A percentile compares a stretch with the other conserved stretches of the same genome.
phyloP scores from a whole-genome alignment of 2,797 vertebrate species.

The Trichosurus vulpecula region DNA sequence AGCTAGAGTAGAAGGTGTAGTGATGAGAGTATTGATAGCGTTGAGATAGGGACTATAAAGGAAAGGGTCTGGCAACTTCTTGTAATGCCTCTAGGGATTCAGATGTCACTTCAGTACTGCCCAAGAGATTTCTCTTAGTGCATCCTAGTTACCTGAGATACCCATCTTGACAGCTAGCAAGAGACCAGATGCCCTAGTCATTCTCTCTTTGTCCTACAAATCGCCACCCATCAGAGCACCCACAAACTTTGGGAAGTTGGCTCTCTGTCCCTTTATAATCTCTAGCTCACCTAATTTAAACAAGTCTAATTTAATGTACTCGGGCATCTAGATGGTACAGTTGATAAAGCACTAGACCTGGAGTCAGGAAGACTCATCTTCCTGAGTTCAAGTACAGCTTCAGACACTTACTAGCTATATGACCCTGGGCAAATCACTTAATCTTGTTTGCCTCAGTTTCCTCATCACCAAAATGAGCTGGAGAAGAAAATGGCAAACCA shows the following conservation, averaged over 20 bases:
- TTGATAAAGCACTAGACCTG: neutral
- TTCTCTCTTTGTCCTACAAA: neutral
- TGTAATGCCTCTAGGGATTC: neutral
- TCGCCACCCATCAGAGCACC: neutral
- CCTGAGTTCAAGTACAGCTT: neutral
- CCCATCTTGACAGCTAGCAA: neutral
- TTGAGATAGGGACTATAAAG: neutral
- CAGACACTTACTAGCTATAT: neutral
- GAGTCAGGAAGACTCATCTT: neutral
- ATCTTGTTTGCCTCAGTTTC: neutral
- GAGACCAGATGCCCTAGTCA: neutral
- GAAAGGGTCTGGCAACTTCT: neutral
- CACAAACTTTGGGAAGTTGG: neutral
- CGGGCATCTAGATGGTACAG: neutral
- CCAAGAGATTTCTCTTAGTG: neutral
- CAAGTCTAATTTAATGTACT: neutral
- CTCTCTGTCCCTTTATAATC: neutral
- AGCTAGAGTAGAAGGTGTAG: neutral
- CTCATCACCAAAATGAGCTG: neutral
- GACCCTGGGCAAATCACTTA: neutral
- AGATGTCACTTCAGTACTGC: neutral
- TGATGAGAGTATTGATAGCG: neutral
- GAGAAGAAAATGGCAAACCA: neutral
- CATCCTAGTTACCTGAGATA: neutral
- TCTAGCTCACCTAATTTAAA: neutral